Conservation (phyloP, 2,888 invertebrate genomes). For the Teleiodes luculella region DNA sequence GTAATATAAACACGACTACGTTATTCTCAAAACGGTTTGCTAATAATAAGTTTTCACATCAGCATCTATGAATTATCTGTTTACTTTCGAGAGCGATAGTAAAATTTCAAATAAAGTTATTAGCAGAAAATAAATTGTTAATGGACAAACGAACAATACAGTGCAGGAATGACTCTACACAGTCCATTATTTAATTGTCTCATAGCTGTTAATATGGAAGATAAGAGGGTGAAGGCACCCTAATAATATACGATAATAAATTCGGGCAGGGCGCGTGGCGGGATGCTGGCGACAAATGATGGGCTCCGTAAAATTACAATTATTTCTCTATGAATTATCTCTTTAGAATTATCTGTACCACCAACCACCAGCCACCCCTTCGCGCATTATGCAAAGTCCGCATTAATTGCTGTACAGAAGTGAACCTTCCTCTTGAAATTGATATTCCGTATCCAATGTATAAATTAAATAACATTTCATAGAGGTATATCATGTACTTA, state of each 20-base stretch:
- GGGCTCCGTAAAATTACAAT: constrained; percentile 73
- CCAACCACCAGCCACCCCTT: constrained; percentile 47
- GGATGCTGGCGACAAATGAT: constrained; percentile 78
- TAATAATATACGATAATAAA: constrained; percentile 70
- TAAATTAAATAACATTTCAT: no score
- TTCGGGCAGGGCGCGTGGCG: constrained; percentile 66
- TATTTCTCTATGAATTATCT: constrained; percentile 55
- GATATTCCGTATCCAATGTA: constrained; percentile 3
- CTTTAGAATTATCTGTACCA: constrained; percentile 3
- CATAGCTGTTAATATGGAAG: constrained; percentile 47
- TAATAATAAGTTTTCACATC: no score
- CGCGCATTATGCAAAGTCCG: constrained; percentile 68
- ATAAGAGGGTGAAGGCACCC: constrained; percentile 63
- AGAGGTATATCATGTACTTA: no score
- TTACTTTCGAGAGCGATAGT: no score
- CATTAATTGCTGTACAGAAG: constrained; percentile 31
- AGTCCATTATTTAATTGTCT: constrained; percentile 56
- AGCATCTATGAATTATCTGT: no score
- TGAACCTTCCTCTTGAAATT: constrained; percentile 6
- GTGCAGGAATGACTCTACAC: constrained; percentile 5
- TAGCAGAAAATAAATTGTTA: background rate
- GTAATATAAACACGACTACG: no score
- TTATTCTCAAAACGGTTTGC: no score
- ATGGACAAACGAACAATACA: constrained; percentile 6
- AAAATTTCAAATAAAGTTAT: background rate